phyloP scores from a whole-genome alignment of 1,140 invertebrate species.

The Halictus rubicundus region DNA sequence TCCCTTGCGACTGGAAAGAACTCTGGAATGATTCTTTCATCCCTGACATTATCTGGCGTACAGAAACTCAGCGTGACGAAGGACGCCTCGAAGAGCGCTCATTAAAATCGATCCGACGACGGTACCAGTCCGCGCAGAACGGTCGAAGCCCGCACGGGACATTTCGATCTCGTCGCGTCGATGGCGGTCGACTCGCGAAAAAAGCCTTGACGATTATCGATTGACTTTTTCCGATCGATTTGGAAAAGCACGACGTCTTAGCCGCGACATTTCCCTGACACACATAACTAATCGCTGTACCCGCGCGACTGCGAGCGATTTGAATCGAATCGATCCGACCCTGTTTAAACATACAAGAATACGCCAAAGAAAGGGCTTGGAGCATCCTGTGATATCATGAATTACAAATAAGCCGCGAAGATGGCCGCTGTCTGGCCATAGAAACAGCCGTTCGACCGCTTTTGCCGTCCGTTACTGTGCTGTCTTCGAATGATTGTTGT shows the following conservation, averaged over 20 bases:
- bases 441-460: constrained; percentile 21
- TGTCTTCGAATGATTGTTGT: too few species aligned
- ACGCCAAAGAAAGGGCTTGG: not conserved
- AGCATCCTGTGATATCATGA: constrained; percentile 1
- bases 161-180: not conserved
- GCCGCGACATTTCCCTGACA: constrained; percentile 3
- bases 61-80: not conserved
- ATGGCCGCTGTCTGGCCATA: constrained; percentile 20
- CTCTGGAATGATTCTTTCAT: too few species aligned
- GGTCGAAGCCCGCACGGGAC: not conserved
- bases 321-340: not conserved
- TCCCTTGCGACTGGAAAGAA: too few species aligned
- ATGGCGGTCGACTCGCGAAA: not conserved
- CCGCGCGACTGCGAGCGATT: not conserved
- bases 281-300: not conserved
- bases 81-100: constrained; percentile 4
- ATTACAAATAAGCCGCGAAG: constrained; percentile 28
- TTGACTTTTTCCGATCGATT: not conserved
- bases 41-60: not conserved
- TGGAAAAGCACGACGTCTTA: too few species aligned
- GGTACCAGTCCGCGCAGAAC: not conserved
- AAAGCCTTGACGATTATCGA: not conserved
- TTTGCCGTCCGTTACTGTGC: not conserved
- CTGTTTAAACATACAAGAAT: constrained; percentile 37
- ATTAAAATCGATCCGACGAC: not conserved